These are phyloP conservation scores for Ernsta delagoae DNA, from an alignment of 2,888 invertebrate species.

Conservation along the genomic window DNA sequence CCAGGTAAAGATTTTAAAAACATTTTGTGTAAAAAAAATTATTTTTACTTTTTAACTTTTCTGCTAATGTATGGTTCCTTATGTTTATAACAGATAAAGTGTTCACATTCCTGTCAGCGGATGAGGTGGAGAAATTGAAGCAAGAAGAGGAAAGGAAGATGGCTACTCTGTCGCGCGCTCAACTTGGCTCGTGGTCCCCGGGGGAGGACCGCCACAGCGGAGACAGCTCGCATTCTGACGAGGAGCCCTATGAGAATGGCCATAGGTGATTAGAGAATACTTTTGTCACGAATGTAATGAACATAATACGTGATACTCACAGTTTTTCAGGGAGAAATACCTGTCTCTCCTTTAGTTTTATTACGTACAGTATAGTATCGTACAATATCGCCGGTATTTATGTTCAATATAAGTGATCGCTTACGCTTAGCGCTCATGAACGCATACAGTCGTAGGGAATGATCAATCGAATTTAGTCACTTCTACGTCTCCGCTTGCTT, in stretches of 20 bases:
- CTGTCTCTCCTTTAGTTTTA: too few relatives aligned
- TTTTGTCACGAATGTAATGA: too few relatives aligned
- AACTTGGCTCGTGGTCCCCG: constrained; percentile 81
- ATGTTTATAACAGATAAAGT: constrained; percentile 89
- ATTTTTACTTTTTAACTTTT: background rate
- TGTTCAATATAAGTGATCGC: too few relatives aligned
- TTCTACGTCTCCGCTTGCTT: too few relatives aligned
- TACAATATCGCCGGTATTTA: too few relatives aligned
- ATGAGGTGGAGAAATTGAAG: constrained; percentile 96
- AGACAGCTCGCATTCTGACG: constrained; percentile 80
- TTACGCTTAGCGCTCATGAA: too few relatives aligned
- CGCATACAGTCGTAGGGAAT: too few relatives aligned
- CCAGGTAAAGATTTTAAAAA: constrained; percentile 84
- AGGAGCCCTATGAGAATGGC: constrained; percentile 77
- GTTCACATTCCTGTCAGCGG: constrained; percentile 96
- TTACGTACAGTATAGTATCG: too few relatives aligned
- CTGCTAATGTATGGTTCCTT: background rate
- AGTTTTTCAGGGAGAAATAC: too few relatives aligned
- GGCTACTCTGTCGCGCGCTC: constrained; percentile 88
- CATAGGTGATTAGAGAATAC: constrained; percentile 61
- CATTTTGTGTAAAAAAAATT: background rate
- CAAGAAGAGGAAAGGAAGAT: constrained; percentile 97
- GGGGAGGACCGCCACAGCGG: constrained; percentile 80
- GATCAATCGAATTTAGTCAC: too few relatives aligned
- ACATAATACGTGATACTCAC: too few relatives aligned